Evolutionary conservation across 2,113 vertebrate species (phyloP), one percentile per base, ranked within the genome.

Genomic region (Rhombomys opimus): DNA sequence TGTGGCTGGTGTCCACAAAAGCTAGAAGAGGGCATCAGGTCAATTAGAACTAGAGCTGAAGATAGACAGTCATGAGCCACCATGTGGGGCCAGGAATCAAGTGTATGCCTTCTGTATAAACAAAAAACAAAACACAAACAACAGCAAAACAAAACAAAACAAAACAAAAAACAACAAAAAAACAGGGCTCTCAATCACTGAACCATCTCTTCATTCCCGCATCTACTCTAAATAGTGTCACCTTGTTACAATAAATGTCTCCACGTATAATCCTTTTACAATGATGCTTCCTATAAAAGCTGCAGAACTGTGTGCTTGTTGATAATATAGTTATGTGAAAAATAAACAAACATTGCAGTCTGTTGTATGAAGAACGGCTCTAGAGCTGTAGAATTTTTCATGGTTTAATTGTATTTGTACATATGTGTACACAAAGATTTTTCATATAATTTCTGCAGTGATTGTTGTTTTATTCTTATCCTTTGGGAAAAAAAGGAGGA

Each of bases 391-490:
- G 76, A 67, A 32, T 76, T 59, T 22, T 20, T 17, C 7, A 20
- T 50, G 70, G 10, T 17, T 52, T 10, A n/a, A 23, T 15, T n/a
- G 18, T 10, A n/a, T 18, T 15, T n/a, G 18, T 63, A n/a, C 41
- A 18, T 52, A 0, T 25, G 2, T 35, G 4, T 12, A 67, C 4
- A 0, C 5, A 41, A 20, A 2, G 32, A 22, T 23, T 70, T 88
- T 72, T 92, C 75, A 80, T 9, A 54, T 3, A 7, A 35, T 92
- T 84, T 89, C 68, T 41, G 5, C n/a, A 3, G 32, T 25, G 8
- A 92, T 82, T 5, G 1, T 3, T 38, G 9, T 81, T 85, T 89
- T 14, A 85, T 22, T 89, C 7, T 50, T 70, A 0, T 32, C 27
- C 25, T 46, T 15, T 52, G 25, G 41, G n/a, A n/a, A n/a, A n/a